Evolutionary conservation across 2,888 invertebrate species (phyloP), one percentile per base, ranked within the genome.

Genomic region (Diogma glabrata): DNA sequence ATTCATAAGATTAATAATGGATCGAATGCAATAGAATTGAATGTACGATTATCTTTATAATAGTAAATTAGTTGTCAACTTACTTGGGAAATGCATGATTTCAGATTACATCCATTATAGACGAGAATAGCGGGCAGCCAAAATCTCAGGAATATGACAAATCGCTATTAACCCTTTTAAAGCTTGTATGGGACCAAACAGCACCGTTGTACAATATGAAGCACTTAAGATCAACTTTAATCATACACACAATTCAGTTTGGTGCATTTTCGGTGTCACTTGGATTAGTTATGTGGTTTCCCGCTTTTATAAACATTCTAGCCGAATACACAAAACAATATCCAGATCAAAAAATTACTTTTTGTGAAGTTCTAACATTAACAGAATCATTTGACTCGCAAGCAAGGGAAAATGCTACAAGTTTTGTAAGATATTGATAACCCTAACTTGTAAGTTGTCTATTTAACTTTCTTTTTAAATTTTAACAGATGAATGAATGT

Each of bases 221-320:
- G 43, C 61, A 65, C 55, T 53, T 65, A 30, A 56, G 57, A 9
- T 61, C 59, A 38, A 67, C 66, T 0, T 45, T 63, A 3, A 54
- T 67, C 4, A 61, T 63, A 6, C 66, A 66, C 55, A 47, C 57
- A 6, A 60, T 68, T 47, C 65, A 67, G 55, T 67, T 67, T 55
- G 62, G 59, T 28, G 64, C 65, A 4, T 66, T 64, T 52, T 55
- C 60, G 7, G 65, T 65, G 22, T 65, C 62, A 10, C 63, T 64
- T 54, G 64, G 65, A 22, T 24, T 68, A 60, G 64, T 66, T 40
- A 63, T 68, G 62, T 68, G 66, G 65, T 64, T 68, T 47, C 67
- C 67, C 4, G 61, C 64, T 49, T 65, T 68, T n/a, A 54, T 67
- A 28, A 66, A 67, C 52, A 62, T 61, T 46, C 59, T 65, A 33